Evolutionary conservation across 2,113 vertebrate species (phyloP), one percentile per base, ranked within the genome.

Genomic region (Cyprinodon brontotheroides): DNA sequence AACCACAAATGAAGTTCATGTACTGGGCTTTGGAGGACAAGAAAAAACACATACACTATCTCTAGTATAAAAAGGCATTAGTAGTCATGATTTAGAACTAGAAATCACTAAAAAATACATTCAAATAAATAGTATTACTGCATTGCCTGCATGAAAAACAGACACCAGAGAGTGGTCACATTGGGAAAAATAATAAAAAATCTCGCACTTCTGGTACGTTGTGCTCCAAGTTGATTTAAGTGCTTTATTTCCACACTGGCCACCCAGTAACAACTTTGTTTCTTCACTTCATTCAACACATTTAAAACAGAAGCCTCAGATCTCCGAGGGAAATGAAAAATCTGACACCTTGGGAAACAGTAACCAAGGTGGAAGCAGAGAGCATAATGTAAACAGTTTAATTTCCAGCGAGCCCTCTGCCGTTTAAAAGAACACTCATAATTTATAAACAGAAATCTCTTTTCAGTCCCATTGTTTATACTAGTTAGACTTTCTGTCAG

Each of bases 101-200:
- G 14, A 82, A 82, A 79, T 82, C 22, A 79, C 11, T 29, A 72
- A 62, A 65, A 86, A 85, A 77, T 80, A 91, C 87, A 89, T 91
- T 91, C 81, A 91, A 92, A 92, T 93, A 92, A 93, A 93, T 92
- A 92, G 48, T 53, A 79, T 81, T 45, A 82, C 63, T 75, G 74
- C 15, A 43, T 13, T 59, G 65, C 64, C 65, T 80, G 62, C 22
- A 47, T 63, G 48, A 79, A 84, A 84, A 85, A 14, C 37, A 67
- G 61, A 67, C 82, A 66, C 74, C 47, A 78, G 36, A 64, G 43
- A 78, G 59, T 85, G 70, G 69, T 69, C 70, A 65, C 50, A 15
- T 68, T 62, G 53, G 66, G 50, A 64, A 78, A 62, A 71, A 71
- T 45, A 48, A 29, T 29, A 29, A 69, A 68, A 74, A 57, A 77